phyloP scores from a whole-genome alignment of 2,888 invertebrate genomes.

The Nemotelus nigrinus region DNA sequence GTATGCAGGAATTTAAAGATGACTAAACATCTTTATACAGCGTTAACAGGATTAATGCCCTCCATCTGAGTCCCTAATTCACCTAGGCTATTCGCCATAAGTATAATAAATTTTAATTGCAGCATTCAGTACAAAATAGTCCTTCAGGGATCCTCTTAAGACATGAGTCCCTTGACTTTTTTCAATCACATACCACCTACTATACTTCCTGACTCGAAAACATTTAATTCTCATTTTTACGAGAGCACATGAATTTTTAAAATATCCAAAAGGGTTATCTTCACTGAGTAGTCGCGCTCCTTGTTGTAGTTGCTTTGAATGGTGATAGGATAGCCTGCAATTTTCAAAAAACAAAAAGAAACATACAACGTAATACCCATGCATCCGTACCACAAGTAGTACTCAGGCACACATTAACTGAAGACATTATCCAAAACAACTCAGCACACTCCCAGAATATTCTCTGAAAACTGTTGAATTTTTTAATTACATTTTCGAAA shows the following conservation, averaged over 20 bases:
- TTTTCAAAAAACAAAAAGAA: too few relatives aligned
- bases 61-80: too few relatives aligned
- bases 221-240: slow-evolving; percentile 35
- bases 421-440: too few relatives aligned
- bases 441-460: too few relatives aligned
- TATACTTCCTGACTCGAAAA: neutral
- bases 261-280: slow-evolving; percentile 10
- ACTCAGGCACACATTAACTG: too few relatives aligned
- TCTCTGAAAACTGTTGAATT: slow-evolving; percentile 23
- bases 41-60: too few relatives aligned
- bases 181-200: neutral
- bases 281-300: neutral
- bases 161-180: neutral
- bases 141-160: slow-evolving; percentile 1
- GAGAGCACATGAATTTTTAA: slow-evolving; percentile 35
- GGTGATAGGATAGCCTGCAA: neutral
- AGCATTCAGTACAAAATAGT: slow-evolving; percentile 22
- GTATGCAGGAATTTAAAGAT: too few relatives aligned
- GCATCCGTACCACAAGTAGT: too few relatives aligned
- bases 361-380: too few relatives aligned
- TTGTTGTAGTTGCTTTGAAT: neutral
- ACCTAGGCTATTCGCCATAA: slow-evolving; percentile 3
- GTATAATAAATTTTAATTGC: slow-evolving; percentile 41
- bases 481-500: slow-evolving; percentile 37
- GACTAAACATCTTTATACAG: too few relatives aligned